These are phyloP conservation scores for Dromiciops gliroides DNA, from an alignment of 2,113 vertebrate species.

Conservation along the genomic window DNA sequence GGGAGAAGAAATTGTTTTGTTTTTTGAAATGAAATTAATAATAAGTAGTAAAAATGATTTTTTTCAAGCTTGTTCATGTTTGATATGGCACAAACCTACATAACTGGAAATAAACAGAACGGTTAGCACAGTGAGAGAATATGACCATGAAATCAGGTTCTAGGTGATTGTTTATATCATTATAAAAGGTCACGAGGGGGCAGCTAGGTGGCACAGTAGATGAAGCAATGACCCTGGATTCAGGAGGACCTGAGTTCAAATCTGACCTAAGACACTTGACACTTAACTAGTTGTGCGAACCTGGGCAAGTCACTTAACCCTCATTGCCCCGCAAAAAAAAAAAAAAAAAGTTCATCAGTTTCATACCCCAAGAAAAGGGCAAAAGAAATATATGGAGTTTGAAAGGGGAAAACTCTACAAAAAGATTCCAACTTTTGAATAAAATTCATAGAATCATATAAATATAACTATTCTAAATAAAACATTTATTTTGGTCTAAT, in stretches of 20 bases:
- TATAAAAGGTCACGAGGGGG: too few relatives aligned
- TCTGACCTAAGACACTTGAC: too few relatives aligned
- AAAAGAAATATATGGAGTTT: not conserved
- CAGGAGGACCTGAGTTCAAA: too few relatives aligned
- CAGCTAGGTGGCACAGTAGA: too few relatives aligned
- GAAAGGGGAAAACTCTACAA: not conserved
- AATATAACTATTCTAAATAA: not conserved
- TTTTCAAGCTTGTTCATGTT: slow-evolving; percentile 37
- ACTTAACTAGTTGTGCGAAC: too few relatives aligned
- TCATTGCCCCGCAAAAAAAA: too few relatives aligned
- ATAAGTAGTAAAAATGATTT: not conserved
- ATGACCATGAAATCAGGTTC: not conserved
- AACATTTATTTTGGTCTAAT: not conserved
- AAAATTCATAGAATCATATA: not conserved
- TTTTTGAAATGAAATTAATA: slow-evolving; percentile 29
- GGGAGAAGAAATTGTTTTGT: not conserved
- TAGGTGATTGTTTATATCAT: slow-evolving; percentile 29
- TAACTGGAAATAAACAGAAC: not conserved
- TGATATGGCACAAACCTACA: slow-evolving; percentile 2
- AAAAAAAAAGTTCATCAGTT: not conserved
- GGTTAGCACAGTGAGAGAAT: slow-evolving; percentile 20
- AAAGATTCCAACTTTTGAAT: not conserved
- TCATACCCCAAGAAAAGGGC: slow-evolving; percentile 41
- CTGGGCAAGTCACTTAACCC: too few relatives aligned
- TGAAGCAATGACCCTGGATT: too few relatives aligned